Base-by-base conservation (phyloP, 2,888 invertebrate genomes). In the Plagiodera versicolora region DNA sequence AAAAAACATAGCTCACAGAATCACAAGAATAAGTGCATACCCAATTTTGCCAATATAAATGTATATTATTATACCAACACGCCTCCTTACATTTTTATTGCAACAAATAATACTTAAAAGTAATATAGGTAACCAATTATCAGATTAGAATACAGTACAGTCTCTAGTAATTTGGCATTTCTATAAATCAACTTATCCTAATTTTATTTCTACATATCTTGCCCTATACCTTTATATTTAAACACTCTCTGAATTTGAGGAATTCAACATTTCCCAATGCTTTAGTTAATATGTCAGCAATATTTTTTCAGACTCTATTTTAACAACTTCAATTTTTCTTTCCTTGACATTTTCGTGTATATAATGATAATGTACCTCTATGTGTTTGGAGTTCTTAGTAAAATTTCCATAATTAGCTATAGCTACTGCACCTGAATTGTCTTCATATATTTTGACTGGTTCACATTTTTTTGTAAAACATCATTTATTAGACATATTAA, bases 241-340 rank as follows among this genome's bases (percentile, higher is more conserved):
- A 58, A 47, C 28, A 51, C 14, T 59, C 48, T 61, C 64, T 54
- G 52, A 61, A 64, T 56, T 61, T 64, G 16, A 56, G 10, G 18
- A 64, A 64, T 54, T 62, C 56, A 44, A 45, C 50, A 51, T 46
- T 64, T 54, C 61, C 28, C 14, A 58, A 59, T 16, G 61, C n/a
- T 51, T 61, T 60, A 46, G 70, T 70, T 20, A 72, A 65, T 44
- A 69, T 65, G 59, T 71, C 72, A 32, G 71, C 71, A 50, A 67
- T 32, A 63, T 72, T 73, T 54, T 70, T 60, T 70, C 58, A 47
- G 72, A 67, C 67, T 72, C 72, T 35, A 74, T 60, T 68, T 72
- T 66, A 66, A 72, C 67, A 18, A 61, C 18, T 20, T 57, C 51
- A 64, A 71, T 46, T 70, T 59, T 65, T 63, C 45, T 46, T 61